phyloP scores from a whole-genome alignment of 2,797 vertebrate genomes.

The Lagocephalus sceleratus region DNA sequence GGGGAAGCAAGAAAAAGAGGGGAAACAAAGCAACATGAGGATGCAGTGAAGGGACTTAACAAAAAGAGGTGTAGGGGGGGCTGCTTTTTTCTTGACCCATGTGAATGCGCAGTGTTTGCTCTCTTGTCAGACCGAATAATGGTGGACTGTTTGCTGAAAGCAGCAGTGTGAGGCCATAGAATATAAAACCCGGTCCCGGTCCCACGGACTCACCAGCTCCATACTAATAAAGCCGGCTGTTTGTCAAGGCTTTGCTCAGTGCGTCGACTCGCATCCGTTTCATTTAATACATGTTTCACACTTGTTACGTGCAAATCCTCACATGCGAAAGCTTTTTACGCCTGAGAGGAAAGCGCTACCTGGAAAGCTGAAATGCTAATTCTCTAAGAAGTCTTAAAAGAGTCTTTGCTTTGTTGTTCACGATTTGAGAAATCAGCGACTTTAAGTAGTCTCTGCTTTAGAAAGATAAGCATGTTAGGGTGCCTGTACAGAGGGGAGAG shows the following conservation, averaged over 20 bases:
- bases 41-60: slow-evolving; percentile 41
- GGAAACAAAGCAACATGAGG: slow-evolving; percentile 52
- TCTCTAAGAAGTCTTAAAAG: slow-evolving; percentile 54
- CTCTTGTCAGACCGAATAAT: slow-evolving; percentile 77
- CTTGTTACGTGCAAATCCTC: slow-evolving; percentile 61
- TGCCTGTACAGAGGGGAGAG: slow-evolving; percentile 34
- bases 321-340: slow-evolving; percentile 23
- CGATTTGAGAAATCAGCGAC: slow-evolving; percentile 18
- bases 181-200: slow-evolving; percentile 65
- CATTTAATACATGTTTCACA: slow-evolving; percentile 54
- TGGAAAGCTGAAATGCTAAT: slow-evolving; percentile 53
- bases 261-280: slow-evolving; percentile 22
- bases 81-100: slow-evolving; percentile 69
- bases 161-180: slow-evolving; percentile 66
- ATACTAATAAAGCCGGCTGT: slow-evolving; percentile 69
- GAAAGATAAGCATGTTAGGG: slow-evolving; percentile 60
- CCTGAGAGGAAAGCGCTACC: slow-evolving; percentile 32
- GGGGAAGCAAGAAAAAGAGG: slow-evolving; percentile 47
- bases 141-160: slow-evolving; percentile 77
- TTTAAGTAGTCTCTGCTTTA: slow-evolving; percentile 43
- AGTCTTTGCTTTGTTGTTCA: slow-evolving; percentile 55
- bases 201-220: slow-evolving; percentile 57
- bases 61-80: slow-evolving; percentile 32
- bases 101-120: slow-evolving; percentile 73
- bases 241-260: slow-evolving; percentile 45